Evolutionary conservation across 2,888 invertebrate genomes (phyloP).

Genomic region (Melieria crassipennis): DNA sequence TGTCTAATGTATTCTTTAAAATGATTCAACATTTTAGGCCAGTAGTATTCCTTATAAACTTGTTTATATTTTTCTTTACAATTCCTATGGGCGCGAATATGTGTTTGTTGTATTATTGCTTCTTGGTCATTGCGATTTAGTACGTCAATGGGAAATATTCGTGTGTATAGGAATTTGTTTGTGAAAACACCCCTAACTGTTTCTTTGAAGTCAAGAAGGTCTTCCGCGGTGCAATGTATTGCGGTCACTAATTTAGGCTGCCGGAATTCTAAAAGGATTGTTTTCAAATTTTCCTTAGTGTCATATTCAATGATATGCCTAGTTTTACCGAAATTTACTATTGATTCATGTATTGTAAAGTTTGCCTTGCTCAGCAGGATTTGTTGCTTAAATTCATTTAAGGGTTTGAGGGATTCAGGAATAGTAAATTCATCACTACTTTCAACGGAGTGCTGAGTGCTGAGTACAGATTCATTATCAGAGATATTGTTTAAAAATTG

Average conservation of each 20-base stretch:
- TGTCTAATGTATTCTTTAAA: slow-evolving; percentile 34
- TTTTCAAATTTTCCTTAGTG: slow-evolving; percentile 20
- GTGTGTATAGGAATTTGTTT: slow-evolving; percentile 22
- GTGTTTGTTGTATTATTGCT: slow-evolving; percentile 23
- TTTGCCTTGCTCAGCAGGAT: slow-evolving; percentile 19
- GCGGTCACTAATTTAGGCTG: slow-evolving; percentile 12
- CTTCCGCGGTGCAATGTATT: slow-evolving; percentile 23
- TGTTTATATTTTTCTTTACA: slow-evolving; percentile 21
- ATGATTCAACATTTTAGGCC: slow-evolving; percentile 29
- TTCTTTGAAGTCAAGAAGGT: slow-evolving; percentile 14
- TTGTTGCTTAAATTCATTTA: slow-evolving; percentile 34
- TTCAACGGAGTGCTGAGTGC: slow-evolving; percentile 28
- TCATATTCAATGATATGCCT: slow-evolving; percentile 30
- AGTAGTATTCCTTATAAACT: slow-evolving; percentile 24
- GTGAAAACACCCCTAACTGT: not conserved
- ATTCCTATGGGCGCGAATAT: slow-evolving; percentile 14
- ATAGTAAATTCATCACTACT: slow-evolving; percentile 28
- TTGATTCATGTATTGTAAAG: slow-evolving; percentile 26
- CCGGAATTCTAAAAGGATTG: slow-evolving; percentile 27
- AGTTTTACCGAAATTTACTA: slow-evolving; percentile 12
- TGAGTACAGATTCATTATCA: slow-evolving; percentile 5
- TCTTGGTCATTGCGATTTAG: slow-evolving; percentile 16
- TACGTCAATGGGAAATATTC: slow-evolving; percentile 9
- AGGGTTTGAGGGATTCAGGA: slow-evolving; percentile 24
- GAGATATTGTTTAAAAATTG: slow-evolving; percentile 10